Conservation (phyloP, 2,888 invertebrate genomes). For the Tholera decimalis region DNA sequence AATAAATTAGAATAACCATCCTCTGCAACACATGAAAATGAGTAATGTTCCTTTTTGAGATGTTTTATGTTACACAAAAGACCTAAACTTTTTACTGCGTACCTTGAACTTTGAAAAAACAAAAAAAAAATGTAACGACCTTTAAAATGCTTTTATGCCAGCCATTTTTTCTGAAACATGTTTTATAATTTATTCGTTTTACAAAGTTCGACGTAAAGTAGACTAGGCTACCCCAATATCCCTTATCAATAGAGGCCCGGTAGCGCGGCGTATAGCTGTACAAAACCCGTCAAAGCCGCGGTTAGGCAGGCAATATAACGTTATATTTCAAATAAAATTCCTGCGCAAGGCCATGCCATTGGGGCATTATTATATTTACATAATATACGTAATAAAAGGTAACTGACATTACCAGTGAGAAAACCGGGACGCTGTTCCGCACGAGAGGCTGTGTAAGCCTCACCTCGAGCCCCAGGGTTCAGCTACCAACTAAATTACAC, state of each 20-base stretch:
- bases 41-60: slow-evolving; percentile 37
- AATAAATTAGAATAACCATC: slow-evolving; percentile 52
- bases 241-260: slow-evolving; percentile 55
- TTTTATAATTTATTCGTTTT: slow-evolving; percentile 44
- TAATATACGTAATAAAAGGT: slow-evolving; percentile 73
- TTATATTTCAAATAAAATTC: slow-evolving; percentile 70
- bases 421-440: slow-evolving; percentile 64
- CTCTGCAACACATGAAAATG: slow-evolving; percentile 47
- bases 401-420: slow-evolving; percentile 67
- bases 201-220: slow-evolving; percentile 31
- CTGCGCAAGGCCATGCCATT: slow-evolving; percentile 63
- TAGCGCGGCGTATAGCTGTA: slow-evolving; percentile 26
- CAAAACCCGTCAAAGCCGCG: slow-evolving; percentile 59
- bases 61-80: slow-evolving; percentile 46
- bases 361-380: slow-evolving; percentile 72
- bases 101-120: slow-evolving; percentile 48
- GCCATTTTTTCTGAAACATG: slow-evolving; percentile 17
- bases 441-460: slow-evolving; percentile 63
- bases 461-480: slow-evolving; percentile 28
- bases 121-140: slow-evolving; percentile 30
- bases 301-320: slow-evolving; percentile 63
- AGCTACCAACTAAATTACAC: slow-evolving; percentile 59
- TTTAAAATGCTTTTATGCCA: slow-evolving; percentile 16
- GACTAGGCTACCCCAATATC: slow-evolving; percentile 39
- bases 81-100: slow-evolving; percentile 39